Evolutionary conservation across 2,888 invertebrate species (phyloP).

Genomic region (Heteromyza rotundicornis): DNA sequence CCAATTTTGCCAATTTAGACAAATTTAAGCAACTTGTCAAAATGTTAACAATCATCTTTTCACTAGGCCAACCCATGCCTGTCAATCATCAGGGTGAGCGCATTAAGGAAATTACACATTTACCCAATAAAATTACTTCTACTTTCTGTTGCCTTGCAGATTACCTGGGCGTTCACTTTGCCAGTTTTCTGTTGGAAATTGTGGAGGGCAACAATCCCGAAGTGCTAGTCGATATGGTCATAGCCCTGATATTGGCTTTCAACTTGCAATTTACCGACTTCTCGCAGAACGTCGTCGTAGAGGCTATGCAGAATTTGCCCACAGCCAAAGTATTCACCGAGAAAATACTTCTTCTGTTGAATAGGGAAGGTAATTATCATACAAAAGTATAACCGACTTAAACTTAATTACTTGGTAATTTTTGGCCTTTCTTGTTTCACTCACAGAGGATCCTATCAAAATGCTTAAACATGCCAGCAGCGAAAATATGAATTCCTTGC

Average conservation of each 20-base stretch:
- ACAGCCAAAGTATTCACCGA: conserved; percentile 89
- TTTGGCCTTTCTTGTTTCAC: neutral
- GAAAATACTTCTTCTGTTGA: conserved; percentile 83
- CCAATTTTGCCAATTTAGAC: conserved; percentile 78
- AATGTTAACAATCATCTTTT: conserved; percentile 86
- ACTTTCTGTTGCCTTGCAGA: conserved; percentile 66
- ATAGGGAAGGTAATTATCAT: conserved; percentile 94
- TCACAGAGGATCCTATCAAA: conserved; percentile 76
- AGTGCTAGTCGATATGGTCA: conserved; percentile 82
- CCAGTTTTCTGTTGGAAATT: conserved; percentile 78
- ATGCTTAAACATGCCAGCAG: conserved; percentile 80
- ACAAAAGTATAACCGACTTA: too few species aligned
- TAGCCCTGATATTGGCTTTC: conserved; percentile 84
- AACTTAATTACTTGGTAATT: neutral
- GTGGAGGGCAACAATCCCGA: conserved; percentile 88
- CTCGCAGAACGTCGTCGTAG: conserved; percentile 74
- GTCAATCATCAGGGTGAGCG: conserved; percentile 84
- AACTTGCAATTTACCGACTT: conserved; percentile 82
- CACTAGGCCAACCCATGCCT: conserved; percentile 88
- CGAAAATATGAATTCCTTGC: conserved; percentile 81
- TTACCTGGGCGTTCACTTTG: conserved; percentile 82
- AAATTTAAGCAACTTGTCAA: conserved; percentile 83
- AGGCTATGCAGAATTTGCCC: conserved; percentile 71
- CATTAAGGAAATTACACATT: too few species aligned
- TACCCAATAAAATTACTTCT: neutral